phyloP scores from a whole-genome alignment of 2,113 vertebrate species.

The Ahaetulla prasina region DNA sequence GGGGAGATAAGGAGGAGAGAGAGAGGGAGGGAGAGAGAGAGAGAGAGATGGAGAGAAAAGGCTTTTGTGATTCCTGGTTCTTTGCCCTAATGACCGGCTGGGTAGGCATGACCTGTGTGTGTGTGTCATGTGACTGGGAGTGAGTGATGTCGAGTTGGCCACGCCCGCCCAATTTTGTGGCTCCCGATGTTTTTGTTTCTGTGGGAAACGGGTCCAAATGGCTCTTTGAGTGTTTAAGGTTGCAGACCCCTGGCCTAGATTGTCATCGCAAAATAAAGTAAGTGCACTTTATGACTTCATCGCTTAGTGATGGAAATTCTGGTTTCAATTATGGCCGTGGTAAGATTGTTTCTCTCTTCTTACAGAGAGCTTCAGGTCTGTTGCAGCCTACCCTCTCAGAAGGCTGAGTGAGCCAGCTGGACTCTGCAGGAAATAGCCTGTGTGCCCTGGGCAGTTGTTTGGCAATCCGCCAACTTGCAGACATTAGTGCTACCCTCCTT shows the following conservation, averaged over 20 bases:
- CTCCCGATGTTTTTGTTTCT: too few relatives aligned
- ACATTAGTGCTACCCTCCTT: not conserved
- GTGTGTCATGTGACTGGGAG: too few relatives aligned
- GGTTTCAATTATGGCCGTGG: not conserved
- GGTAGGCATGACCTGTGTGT: too few relatives aligned
- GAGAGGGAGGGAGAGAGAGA: too few relatives aligned
- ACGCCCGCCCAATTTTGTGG: too few relatives aligned
- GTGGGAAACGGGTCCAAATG: too few relatives aligned
- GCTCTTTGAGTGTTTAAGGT: too few relatives aligned
- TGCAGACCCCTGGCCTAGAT: not conserved
- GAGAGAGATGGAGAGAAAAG: too few relatives aligned
- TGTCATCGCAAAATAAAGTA: not conserved
- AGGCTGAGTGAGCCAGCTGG: not conserved
- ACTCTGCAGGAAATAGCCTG: not conserved
- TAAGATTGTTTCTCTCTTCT: not conserved
- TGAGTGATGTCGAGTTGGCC: too few relatives aligned
- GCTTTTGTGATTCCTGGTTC: too few relatives aligned
- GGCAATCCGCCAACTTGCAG: not conserved
- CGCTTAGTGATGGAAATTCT: not conserved
- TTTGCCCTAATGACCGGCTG: too few relatives aligned
- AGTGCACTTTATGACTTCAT: not conserved
- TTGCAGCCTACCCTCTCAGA: not conserved
- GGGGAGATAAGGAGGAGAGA: too few relatives aligned
- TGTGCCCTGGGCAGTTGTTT: not conserved
- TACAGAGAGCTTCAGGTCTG: slow-evolving; percentile 70